Percentiles rank a stretch among this genome's conserved stretches.
phyloP scores from a whole-genome alignment of 2,113 vertebrate genomes.

The Phyllostomus discolor region DNA sequence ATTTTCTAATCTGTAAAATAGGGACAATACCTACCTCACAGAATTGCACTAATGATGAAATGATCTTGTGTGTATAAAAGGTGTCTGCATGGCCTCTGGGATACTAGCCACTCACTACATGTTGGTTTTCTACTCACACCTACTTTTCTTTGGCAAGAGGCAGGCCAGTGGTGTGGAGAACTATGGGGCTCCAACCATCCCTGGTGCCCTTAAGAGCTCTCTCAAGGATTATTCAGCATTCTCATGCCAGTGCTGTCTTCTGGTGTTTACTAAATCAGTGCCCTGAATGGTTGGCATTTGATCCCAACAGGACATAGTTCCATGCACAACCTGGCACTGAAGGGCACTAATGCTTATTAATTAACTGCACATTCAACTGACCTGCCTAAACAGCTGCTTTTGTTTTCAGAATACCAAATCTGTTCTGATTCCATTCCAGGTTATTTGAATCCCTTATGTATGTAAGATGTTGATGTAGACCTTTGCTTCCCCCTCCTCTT shows the following conservation, averaged over 20 bases:
- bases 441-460: not conserved
- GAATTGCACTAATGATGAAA: not conserved
- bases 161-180: not conserved
- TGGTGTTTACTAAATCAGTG: not conserved
- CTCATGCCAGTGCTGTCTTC: not conserved
- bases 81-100: not conserved
- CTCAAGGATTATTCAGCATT: not conserved
- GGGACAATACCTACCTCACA: not conserved
- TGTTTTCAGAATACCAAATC: not conserved
- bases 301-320: not conserved
- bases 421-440: not conserved
- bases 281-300: constrained; percentile 10
- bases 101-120: not conserved
- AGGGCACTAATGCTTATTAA: constrained; percentile 35
- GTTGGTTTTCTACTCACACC: not conserved
- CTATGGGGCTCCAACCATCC: not conserved
- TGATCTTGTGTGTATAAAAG: not conserved
- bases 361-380: constrained; percentile 32
- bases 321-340: not conserved
- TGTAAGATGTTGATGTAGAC: not conserved
- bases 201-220: not conserved
- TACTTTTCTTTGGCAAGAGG: constrained; percentile 22
- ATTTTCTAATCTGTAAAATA: constrained; percentile 23
- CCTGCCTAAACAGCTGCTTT: not conserved
- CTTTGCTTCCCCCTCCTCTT: not conserved